Evolutionary conservation across 2,888 invertebrate species (phyloP).

Genomic region (Hofmannophila pseudospretella): DNA sequence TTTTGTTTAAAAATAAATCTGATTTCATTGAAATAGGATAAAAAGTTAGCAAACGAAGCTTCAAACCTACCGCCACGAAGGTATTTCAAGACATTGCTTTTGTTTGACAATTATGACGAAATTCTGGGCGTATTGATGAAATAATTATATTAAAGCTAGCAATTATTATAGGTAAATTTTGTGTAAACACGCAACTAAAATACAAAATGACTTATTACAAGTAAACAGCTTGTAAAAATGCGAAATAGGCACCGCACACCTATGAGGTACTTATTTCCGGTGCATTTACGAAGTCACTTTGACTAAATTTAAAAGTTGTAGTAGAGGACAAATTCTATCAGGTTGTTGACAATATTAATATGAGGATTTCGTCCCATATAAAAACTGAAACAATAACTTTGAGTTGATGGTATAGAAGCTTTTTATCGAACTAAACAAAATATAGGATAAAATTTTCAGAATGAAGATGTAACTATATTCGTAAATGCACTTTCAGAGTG

Average conservation of each 20-base stretch:
- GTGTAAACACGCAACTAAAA: conserved; percentile 1
- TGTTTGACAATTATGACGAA: conserved; percentile 29
- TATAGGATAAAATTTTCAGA: no score
- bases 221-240: neutral
- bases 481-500: no score
- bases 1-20: no score
- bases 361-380: no score
- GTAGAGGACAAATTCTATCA: no score
- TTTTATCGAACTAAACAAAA: no score
- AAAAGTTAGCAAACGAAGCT: conserved; percentile 19
- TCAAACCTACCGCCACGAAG: conserved; percentile 33
- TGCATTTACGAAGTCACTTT: conserved; percentile 10
- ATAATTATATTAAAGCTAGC: neutral
- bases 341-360: no score
- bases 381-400: no score
- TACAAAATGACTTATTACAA: neutral
- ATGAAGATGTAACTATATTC: no score
- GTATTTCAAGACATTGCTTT: conserved; percentile 18
- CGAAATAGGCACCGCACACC: no score
- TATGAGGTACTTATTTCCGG: conserved; percentile 13
- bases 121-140: conserved; percentile 11
- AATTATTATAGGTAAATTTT: neutral
- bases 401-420: no score
- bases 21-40: neutral
- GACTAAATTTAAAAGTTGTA: neutral